These are phyloP conservation scores for Dione vanillae DNA, from an alignment of 2,888 invertebrate species.

Conservation along the genomic window DNA sequence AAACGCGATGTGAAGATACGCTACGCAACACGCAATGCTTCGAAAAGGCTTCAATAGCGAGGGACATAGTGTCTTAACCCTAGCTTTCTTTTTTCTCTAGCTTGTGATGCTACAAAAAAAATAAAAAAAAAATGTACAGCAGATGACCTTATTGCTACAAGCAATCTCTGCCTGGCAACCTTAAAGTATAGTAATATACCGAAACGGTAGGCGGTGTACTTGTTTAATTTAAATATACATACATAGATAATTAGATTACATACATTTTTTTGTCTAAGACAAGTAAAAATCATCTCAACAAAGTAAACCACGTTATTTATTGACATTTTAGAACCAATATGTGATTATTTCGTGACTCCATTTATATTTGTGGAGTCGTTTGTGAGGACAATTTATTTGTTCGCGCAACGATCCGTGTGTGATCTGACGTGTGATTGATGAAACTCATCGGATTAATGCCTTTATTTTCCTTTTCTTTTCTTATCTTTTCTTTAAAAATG, in stretches of 20 bases:
- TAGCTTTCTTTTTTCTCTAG: no score
- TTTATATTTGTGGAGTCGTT: constrained; percentile 29
- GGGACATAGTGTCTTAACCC: no score
- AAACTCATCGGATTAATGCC: constrained; percentile 29
- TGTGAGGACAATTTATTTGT: constrained; percentile 48
- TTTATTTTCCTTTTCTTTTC: constrained; percentile 7
- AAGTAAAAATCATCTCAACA: background rate
- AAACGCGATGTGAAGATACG: no score
- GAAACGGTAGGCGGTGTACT: no score
- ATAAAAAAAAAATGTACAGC: no score
- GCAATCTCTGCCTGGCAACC: no score
- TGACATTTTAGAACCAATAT: background rate
- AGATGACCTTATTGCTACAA: no score
- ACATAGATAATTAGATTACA: background rate
- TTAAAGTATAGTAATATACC: no score
- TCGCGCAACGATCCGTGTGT: constrained; percentile 51
- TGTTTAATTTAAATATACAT: no score
- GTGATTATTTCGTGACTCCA: constrained; percentile 20
- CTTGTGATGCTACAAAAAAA: no score
- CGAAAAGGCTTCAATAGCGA: no score
- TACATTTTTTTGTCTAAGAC: background rate
- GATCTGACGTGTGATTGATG: constrained; percentile 67
- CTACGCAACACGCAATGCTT: no score
- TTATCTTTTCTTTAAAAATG: constrained; percentile 26
- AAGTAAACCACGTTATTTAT: background rate